phyloP scores from a whole-genome alignment of 23 tunicate genomes.

The Ciona savignyi region DNA sequence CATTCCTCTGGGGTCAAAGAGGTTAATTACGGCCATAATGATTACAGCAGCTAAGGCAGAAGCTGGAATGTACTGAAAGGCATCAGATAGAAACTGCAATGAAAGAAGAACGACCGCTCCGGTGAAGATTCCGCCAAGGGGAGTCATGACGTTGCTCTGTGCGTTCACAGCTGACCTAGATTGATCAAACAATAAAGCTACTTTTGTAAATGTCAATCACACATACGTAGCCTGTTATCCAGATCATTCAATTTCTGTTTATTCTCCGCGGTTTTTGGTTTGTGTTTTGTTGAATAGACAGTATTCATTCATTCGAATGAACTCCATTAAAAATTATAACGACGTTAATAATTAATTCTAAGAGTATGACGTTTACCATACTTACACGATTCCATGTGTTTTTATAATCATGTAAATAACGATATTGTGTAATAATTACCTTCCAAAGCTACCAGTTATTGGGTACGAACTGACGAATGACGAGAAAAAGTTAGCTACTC shows the following conservation, averaged over 20 bases:
- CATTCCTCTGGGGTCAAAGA: constrained; percentile 64
- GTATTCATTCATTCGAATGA: too few species aligned
- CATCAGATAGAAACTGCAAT: constrained; percentile 52
- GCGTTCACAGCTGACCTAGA: constrained; percentile 80
- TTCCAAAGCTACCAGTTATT: constrained; percentile 77
- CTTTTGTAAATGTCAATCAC: too few species aligned
- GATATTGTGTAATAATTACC: constrained; percentile 38
- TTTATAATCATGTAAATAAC: too few species aligned
- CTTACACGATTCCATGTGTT: too few species aligned
- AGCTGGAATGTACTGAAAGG: constrained; percentile 80
- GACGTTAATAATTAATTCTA: too few species aligned
- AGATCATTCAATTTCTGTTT: too few species aligned
- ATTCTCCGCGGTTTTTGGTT: too few species aligned
- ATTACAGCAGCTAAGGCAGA: constrained; percentile 75
- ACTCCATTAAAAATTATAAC: too few species aligned
- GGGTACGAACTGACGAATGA: constrained; percentile 55
- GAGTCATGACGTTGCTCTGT: constrained; percentile 82
- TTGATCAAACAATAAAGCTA: too few species aligned
- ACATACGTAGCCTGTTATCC: too few species aligned
- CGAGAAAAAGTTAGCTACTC: constrained; percentile 43
- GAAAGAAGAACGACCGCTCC: constrained; percentile 76
- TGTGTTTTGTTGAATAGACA: too few species aligned
- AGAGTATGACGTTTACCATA: too few species aligned
- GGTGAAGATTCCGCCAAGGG: constrained; percentile 60
- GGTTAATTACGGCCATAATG: constrained; percentile 82